Base-by-base conservation (phyloP, 2,797 vertebrate species). In the Monodelphis domestica region DNA sequence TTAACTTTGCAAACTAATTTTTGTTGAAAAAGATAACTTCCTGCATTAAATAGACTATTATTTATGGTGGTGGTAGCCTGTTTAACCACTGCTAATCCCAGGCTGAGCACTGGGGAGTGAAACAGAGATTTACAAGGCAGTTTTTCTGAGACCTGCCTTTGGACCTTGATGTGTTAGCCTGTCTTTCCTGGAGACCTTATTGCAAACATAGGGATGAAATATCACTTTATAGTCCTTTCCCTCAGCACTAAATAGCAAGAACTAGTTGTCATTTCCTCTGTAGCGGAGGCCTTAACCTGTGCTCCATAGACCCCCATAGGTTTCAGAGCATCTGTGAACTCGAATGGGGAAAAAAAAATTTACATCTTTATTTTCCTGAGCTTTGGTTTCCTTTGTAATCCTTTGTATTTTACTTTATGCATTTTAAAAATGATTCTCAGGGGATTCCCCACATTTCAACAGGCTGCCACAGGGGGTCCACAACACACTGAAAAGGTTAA, bases 171-270 rank as follows among this genome's bases (percentile, higher is more conserved):
- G 12, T 33, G 30, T 33, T 53, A 57, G 50, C 91, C 29, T 4
- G 93, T 87, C 26, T 93, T 57, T n/a, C 90, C 9, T 17, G n/a
- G 55, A 92, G 90, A 88, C 52, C 90, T 88, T 88, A 53, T 94
- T 45, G 88, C 5, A 96, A 88, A 89, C 17, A 29, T 90, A 14
- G 87, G 78, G 45, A 45, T 94, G 90, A 90, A 84, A 84, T 59
- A 59, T 9, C 89, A 7, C 54, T 45, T 50, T 92, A 70, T 93
- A 10, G 53, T 70, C 93, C 90, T 95, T 70, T 53, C 89, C 33
- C 12, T 92, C 91, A 45, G 55, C 87, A n/a, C n/a, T 63, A 14
- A 78, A 33, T 53, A 12, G 70, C 29, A 26, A 53, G 33, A 30
- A 88, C 54, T 87, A 91, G 84, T 15, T 94, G 88, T 63, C 70